Base-by-base conservation (phyloP, 2,797 vertebrate species). In the Amniataba percoides region DNA sequence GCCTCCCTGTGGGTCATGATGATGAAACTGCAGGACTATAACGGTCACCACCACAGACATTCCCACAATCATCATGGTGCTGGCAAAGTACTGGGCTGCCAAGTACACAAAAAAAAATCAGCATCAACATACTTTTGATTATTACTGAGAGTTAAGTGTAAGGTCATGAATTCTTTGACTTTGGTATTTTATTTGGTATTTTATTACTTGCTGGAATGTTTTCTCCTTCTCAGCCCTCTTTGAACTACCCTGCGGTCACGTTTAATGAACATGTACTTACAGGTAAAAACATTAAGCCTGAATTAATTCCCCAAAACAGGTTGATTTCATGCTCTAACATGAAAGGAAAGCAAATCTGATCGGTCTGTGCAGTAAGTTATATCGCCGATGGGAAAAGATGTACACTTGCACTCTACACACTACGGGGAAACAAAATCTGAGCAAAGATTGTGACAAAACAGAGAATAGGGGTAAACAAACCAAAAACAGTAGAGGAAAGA, bases 11-110 rank as follows among this genome's bases (percentile, higher is more conserved):
- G 97, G 97, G 85, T 98, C 97, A 59, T 97, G 97, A 88, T 98
- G 97, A 78, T 98, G 97, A 90, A 97, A 97, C 90, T 98, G 97
- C 64, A 98, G 95, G 43, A 98, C 97, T 25, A 98, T 94, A 58
- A 98, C 97, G 3, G 97, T 98, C 74, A 98, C 97, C 76, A 98
- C 96, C 75, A 98, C 97, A 18, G 97, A 98, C 82, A 98, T 94
- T 36, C 97, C 97, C 81, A 98, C 97, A 0, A 98, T 97, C 92
- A 98, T 96, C 97, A 98, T 98, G 80, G 97, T 98, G 89, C 96
- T 97, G 77, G 97, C 96, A 12, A 98, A 98, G 93, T 98, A 98
- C 86, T 98, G 97, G 79, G 97, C 97, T 98, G 92, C 36, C 31
- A 16, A 62, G 43, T 19, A 12, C 52, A 81, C 7, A 69, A 48